phyloP scores from a whole-genome alignment of 1,140 invertebrate species.

The Sminthurides bifidus region DNA sequence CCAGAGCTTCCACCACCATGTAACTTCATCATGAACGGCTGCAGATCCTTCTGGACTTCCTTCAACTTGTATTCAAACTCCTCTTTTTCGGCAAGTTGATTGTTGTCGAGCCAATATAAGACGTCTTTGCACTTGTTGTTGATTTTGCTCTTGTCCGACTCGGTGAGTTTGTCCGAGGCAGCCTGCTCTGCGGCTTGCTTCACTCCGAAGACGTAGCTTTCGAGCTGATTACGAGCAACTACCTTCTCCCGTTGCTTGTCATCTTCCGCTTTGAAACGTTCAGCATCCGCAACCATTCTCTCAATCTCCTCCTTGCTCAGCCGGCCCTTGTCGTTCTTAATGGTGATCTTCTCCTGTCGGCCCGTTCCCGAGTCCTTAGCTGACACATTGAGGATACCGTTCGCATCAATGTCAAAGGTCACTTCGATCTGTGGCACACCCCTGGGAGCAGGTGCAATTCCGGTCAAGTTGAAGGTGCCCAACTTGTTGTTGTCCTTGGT shows the following conservation, averaged over 20 bases:
- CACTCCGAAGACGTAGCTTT: conserved; percentile 69
- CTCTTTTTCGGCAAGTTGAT: conserved; percentile 41
- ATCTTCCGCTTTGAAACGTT: conserved; percentile 55
- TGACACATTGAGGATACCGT: conserved; percentile 65
- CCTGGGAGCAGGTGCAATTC: conserved; percentile 66
- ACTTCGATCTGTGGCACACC: conserved; percentile 68
- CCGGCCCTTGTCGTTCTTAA: conserved; percentile 37
- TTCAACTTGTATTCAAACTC: conserved; percentile 37
- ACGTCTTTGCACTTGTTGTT: conserved; percentile 36
- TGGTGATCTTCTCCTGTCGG: conserved; percentile 55
- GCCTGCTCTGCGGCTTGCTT: conserved; percentile 57
- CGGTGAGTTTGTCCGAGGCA: conserved; percentile 42
- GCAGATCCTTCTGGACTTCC: conserved; percentile 37
- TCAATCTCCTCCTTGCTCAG: conserved; percentile 83
- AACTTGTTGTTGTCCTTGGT: conserved; percentile 65
- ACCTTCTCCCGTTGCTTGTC: conserved; percentile 53
- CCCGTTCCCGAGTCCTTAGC: conserved; percentile 65
- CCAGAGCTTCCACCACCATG: conserved; percentile 24
- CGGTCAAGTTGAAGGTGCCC: conserved; percentile 61
- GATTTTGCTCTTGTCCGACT: conserved; percentile 48
- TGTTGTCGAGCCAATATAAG: conserved; percentile 42
- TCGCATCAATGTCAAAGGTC: too few relatives aligned
- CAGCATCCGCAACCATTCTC: conserved; percentile 70
- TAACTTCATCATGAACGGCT: conserved; percentile 34
- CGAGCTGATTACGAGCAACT: conserved; percentile 59